A percentile compares a stretch with the other conserved stretches of the same genome.
Evolutionary conservation across 2,797 vertebrate species (phyloP).

Genomic region (Luscinia megarhynchos): DNA sequence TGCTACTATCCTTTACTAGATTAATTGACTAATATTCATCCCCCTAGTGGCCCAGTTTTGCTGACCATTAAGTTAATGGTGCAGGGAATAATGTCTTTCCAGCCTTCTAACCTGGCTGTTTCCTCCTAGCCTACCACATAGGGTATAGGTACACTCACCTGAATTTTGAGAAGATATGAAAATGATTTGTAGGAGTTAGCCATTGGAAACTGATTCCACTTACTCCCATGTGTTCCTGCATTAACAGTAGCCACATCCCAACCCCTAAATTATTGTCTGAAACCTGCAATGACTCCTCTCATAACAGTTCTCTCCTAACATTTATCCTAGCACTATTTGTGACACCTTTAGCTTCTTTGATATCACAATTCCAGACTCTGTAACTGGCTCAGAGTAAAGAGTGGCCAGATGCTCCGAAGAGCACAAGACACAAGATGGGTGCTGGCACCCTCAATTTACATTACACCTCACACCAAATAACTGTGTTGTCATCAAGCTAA

Average conservation of each 20-base stretch:
- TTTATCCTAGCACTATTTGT: background rate
- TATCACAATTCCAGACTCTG: background rate
- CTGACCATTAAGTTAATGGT: background rate
- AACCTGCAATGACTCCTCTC: background rate
- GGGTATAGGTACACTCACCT: background rate
- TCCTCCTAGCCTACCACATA: background rate
- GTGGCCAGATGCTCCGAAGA: background rate
- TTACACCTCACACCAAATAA: background rate
- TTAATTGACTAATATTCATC: background rate
- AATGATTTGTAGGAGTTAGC: background rate
- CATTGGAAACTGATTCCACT: background rate
- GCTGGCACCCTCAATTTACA: background rate
- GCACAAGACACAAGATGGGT: background rate
- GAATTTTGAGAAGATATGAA: background rate
- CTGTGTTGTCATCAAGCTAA: background rate
- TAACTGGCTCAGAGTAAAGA: background rate
- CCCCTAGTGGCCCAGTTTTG: background rate
- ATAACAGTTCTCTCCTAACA: background rate
- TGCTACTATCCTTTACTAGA: background rate
- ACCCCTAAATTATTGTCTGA: background rate
- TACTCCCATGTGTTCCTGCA: background rate
- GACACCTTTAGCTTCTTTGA: background rate
- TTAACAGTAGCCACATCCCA: background rate
- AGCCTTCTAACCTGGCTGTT: background rate
- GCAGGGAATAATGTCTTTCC: background rate